Percentiles rank a stretch among this genome's conserved stretches.
These are phyloP conservation scores for Spongia lamella DNA, from an alignment of 37 sponge, comb jelly and placozoan genomes.

Conservation along the genomic window DNA sequence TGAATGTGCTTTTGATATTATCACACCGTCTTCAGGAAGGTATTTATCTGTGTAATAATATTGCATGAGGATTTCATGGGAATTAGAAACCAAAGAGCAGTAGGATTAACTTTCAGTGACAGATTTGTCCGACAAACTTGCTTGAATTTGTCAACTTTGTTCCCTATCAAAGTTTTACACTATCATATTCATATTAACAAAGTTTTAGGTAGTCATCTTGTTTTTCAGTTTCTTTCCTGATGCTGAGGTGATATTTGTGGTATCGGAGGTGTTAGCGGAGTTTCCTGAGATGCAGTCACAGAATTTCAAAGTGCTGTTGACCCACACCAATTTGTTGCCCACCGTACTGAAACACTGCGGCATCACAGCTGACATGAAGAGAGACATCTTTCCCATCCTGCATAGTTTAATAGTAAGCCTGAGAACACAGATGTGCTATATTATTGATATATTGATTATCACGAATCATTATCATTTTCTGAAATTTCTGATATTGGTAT, in stretches of 20 bases:
- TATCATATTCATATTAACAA: background rate
- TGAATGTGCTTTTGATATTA: conserved; percentile 83
- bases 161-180: background rate
- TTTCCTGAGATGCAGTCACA: conserved; percentile 36
- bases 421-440: too few species aligned
- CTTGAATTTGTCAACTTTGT: too few species aligned
- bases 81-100: too few species aligned
- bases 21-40: conserved; percentile 48
- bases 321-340: conserved; percentile 63
- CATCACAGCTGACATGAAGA: conserved; percentile 48
- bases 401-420: too few species aligned
- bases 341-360: conserved; percentile 69
- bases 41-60: background rate
- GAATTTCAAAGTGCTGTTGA: conserved; percentile 52
- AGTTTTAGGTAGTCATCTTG: background rate
- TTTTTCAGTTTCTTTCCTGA: conserved; percentile 60
- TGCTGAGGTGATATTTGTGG: conserved; percentile 78
- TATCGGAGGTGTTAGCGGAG: conserved; percentile 65
- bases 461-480: too few species aligned
- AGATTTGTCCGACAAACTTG: too few species aligned
- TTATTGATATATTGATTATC: too few species aligned
- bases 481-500: too few species aligned
- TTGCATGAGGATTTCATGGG: too few species aligned
- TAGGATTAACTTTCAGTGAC: too few species aligned
- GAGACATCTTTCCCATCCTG: background rate